Evolutionary conservation across 1,140 invertebrate species (phyloP).

Genomic region (Dendrolimus kikuchii): DNA sequence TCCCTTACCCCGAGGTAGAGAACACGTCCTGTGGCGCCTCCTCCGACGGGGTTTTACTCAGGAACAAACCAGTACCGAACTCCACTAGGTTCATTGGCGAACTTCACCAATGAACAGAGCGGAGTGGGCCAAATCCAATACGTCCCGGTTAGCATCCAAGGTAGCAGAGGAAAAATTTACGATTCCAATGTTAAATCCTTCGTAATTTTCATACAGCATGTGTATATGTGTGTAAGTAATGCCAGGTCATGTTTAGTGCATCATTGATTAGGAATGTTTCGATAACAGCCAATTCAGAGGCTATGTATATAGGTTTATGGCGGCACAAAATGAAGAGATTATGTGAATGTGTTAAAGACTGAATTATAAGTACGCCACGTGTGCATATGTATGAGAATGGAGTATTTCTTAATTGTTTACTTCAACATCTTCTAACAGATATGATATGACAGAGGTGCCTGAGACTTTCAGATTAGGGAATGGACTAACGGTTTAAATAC

Average conservation of each 20-base stretch:
- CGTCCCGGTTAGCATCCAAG: constrained; percentile 60
- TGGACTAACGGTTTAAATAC: too few species aligned
- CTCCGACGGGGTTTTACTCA: constrained; percentile 89
- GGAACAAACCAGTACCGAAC: constrained; percentile 88
- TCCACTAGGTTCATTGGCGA: constrained; percentile 92
- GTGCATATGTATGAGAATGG: too few species aligned
- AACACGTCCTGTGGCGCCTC: constrained; percentile 72
- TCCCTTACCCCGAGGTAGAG: constrained; percentile 63
- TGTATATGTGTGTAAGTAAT: constrained; percentile 22
- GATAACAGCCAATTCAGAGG: too few species aligned
- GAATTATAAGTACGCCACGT: too few species aligned
- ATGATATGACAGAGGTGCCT: too few species aligned
- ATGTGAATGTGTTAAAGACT: too few species aligned
- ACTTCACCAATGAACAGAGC: constrained; percentile 69
- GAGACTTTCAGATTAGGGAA: too few species aligned
- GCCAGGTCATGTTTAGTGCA: neutral
- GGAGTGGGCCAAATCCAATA: constrained; percentile 27
- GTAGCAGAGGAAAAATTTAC: constrained; percentile 63
- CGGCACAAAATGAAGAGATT: too few species aligned
- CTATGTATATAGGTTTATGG: too few species aligned
- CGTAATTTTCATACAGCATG: constrained; percentile 20
- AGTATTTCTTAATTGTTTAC: too few species aligned
- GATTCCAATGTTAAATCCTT: constrained; percentile 45
- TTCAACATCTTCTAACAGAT: too few species aligned
- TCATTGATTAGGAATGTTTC: constrained; percentile 1